phyloP scores from a whole-genome alignment of 2,888 invertebrate species.

The Tridacna gigas region DNA sequence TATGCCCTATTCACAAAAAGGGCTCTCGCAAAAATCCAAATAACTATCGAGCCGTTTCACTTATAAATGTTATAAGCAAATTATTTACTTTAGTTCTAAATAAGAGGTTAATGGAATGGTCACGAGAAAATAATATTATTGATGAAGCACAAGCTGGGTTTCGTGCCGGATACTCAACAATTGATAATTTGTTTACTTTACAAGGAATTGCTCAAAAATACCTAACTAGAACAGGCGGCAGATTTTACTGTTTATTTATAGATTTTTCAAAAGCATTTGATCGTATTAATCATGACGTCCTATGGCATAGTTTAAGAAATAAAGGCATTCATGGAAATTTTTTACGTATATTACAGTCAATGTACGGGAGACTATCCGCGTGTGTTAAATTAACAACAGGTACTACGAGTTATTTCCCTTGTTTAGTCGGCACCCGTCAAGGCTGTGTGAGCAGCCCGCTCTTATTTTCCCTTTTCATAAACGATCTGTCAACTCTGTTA shows the following conservation, averaged over 20 bases:
- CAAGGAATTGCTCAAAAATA: not conserved
- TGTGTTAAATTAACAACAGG: not conserved
- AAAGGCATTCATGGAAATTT: slow-evolving; percentile 3
- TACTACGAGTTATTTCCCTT: not conserved
- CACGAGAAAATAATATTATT: not conserved
- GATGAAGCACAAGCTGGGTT: slow-evolving; percentile 12
- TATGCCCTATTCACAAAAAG: slow-evolving; percentile 3
- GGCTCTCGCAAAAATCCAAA: slow-evolving; percentile 5
- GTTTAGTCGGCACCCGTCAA: slow-evolving; percentile 20
- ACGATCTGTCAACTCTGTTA: slow-evolving; percentile 11
- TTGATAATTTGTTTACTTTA: slow-evolving; percentile 7
- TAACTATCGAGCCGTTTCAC: slow-evolving; percentile 11
- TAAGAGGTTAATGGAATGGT: not conserved
- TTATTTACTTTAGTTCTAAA: not conserved
- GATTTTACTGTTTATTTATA: slow-evolving; percentile 10
- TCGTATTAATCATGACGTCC: not conserved
- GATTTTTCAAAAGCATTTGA: slow-evolving; percentile 17
- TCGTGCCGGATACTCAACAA: slow-evolving; percentile 5
- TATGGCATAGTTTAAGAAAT: not conserved
- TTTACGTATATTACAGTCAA: not conserved
- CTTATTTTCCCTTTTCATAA: slow-evolving; percentile 20
- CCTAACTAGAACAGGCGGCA: not conserved
- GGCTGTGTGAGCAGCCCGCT: slow-evolving; percentile 14
- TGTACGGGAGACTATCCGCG: not conserved
- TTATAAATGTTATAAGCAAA: slow-evolving; percentile 12